These are phyloP conservation scores for Tapirus indicus DNA, from an alignment of 2,797 vertebrate genomes.

Conservation along the genomic window DNA sequence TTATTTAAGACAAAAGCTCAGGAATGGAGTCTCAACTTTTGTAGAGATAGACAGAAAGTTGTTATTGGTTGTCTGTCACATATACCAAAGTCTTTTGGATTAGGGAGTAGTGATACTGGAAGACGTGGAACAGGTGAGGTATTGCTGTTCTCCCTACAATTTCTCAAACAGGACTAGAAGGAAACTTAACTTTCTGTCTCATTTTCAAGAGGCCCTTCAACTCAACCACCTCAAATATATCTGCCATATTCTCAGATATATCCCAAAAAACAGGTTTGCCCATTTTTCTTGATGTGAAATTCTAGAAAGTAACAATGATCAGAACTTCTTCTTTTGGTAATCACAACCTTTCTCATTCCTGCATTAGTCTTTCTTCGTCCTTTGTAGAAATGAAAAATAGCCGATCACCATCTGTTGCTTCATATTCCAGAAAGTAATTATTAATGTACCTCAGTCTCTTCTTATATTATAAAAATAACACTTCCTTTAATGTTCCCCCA, in stretches of 20 bases:
- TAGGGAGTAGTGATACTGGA: neutral
- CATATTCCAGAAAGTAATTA: slow-evolving; percentile 49
- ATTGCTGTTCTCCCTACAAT: neutral
- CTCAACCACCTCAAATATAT: neutral
- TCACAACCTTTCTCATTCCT: neutral
- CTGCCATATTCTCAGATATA: neutral
- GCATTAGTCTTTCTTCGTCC: neutral
- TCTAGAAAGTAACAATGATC: neutral
- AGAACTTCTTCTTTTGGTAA: neutral
- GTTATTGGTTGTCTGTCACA: neutral
- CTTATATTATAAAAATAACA: slow-evolving; percentile 27
- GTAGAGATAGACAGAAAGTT: neutral
- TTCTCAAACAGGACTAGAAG: neutral
- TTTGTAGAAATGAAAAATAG: slow-evolving; percentile 36
- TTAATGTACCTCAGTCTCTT: neutral
- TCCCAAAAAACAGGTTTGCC: neutral
- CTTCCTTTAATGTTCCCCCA: neutral
- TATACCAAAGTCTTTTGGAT: neutral
- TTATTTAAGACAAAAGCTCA: slow-evolving; percentile 23
- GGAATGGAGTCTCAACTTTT: neutral
- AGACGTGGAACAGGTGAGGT: neutral
- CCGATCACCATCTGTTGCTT: neutral
- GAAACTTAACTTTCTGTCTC: neutral
- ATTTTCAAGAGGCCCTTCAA: slow-evolving; percentile 18
- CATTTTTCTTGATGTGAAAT: slow-evolving; percentile 25